Evolutionary conservation across 2,113 vertebrate species (phyloP).

Genomic region (Prochilodus magdalenae): DNA sequence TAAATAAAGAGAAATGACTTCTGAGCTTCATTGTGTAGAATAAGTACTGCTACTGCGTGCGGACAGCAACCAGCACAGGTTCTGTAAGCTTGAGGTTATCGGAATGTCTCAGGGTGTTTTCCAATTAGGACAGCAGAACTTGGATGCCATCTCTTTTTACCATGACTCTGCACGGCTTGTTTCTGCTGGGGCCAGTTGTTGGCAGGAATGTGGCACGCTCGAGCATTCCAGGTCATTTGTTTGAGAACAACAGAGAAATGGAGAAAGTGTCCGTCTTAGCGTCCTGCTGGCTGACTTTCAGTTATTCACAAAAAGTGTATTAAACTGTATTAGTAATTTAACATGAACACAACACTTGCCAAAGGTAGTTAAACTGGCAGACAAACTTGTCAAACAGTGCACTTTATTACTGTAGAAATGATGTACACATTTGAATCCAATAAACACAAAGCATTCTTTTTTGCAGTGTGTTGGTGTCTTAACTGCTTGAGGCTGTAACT

Average conservation of each 20-base stretch:
- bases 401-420: not conserved
- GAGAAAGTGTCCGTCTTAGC: too few species aligned
- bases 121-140: conserved; percentile 53
- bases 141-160: conserved; percentile 69
- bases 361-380: too few species aligned
- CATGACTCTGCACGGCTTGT: conserved; percentile 59
- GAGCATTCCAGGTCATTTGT: not conserved
- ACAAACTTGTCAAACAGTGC: not conserved
- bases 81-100: not conserved
- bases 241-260: not conserved
- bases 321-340: too few species aligned
- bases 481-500: not conserved
- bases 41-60: not conserved
- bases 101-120: conserved; percentile 12
- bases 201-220: conserved; percentile 13
- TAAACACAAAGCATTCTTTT: not conserved
- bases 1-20: conserved; percentile 4
- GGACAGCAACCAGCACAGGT: not conserved
- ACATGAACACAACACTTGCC: too few species aligned
- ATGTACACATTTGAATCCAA: not conserved
- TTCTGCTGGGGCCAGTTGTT: conserved; percentile 40
- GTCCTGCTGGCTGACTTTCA: too few species aligned
- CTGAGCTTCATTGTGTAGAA: not conserved
- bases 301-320: too few species aligned
- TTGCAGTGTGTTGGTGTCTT: not conserved